Evolutionary conservation across 2,797 vertebrate genomes (phyloP), one percentile per base, ranked within the genome.

Genomic region (Macropodus opercularis): DNA sequence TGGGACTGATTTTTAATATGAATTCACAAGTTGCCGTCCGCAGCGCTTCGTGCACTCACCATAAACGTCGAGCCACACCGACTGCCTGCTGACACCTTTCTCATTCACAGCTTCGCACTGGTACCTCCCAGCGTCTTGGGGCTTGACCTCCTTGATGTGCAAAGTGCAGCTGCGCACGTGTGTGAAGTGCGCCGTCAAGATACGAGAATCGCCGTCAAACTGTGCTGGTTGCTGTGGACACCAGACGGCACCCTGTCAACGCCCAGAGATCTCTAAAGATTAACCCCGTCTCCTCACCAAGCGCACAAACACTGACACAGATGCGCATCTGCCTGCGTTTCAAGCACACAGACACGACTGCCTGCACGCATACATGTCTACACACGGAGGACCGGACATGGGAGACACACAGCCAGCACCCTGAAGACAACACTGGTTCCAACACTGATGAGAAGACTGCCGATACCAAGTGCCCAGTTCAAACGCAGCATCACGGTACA

Each of bases 21-120:
- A n/a, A n/a, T n/a, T n/a, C n/a, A n/a, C n/a, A n/a, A n/a, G n/a
- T n/a, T n/a, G n/a, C n/a, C n/a, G n/a, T n/a, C n/a, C n/a, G n/a
- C n/a, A n/a, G n/a, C n/a, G n/a, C n/a, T n/a, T n/a, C n/a, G n/a
- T n/a, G 6, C 19, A 77, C 91, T 95, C 94, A 98, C 98, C 96
- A 77, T 94, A 92, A 79, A 98, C 94, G 66, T 95, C 92, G 49
- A 99, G 95, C 91, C 93, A 94, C 84, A 95, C 89, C 0, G 93
- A 93, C 86, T 93, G 93, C 40, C 81, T 87, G 84, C 86, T 94
- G 79, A 72, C 85, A 79, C 96, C 97, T 3, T 91, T 95, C 67
- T 92, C 66, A 68, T 98, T 99, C 89, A 75, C 76, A 29, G 95
- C 96, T 69, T 94, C 90, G 83, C 98, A 99, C 24, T 67, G 91